Evolutionary conservation across 2,113 vertebrate species (phyloP).

Genomic region (Carassius gibelio): DNA sequence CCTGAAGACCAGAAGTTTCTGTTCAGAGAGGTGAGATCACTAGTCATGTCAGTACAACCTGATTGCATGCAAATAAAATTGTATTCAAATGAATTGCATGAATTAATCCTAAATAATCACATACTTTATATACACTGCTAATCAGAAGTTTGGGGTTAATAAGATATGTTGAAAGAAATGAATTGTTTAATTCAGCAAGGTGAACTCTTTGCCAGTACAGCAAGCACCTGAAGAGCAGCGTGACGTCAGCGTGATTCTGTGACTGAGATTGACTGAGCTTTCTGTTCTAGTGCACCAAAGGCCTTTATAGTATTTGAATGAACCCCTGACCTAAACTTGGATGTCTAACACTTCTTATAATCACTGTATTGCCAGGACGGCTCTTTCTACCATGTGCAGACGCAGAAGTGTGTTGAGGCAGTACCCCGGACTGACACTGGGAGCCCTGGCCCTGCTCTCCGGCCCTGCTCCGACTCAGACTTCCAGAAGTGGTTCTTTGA

Average conservation of each 20-base stretch:
- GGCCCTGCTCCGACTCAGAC: slow-evolving; percentile 76
- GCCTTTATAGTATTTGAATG: not conserved
- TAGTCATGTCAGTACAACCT: not conserved
- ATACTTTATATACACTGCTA: not conserved
- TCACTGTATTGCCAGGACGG: slow-evolving; percentile 80
- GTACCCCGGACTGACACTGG: slow-evolving; percentile 66
- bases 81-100: not conserved
- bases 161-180: not conserved
- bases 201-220: slow-evolving; percentile 14
- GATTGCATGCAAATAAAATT: not conserved
- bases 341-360: not conserved
- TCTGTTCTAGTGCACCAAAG: not conserved
- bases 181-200: not conserved
- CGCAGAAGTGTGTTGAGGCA: slow-evolving; percentile 86
- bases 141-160: not conserved
- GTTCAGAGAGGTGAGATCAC: slow-evolving; percentile 80
- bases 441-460: slow-evolving; percentile 79
- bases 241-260: not conserved
- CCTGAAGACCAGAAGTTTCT: slow-evolving; percentile 88
- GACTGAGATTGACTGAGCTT: not conserved
- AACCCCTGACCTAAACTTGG: not conserved
- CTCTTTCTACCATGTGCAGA: slow-evolving; percentile 80
- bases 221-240: too few species aligned
- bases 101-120: not conserved
- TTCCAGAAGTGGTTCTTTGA: slow-evolving; percentile 92